These are phyloP conservation scores for Brenthis ino DNA, from an alignment of 2,888 invertebrate species.

Conservation along the genomic window DNA sequence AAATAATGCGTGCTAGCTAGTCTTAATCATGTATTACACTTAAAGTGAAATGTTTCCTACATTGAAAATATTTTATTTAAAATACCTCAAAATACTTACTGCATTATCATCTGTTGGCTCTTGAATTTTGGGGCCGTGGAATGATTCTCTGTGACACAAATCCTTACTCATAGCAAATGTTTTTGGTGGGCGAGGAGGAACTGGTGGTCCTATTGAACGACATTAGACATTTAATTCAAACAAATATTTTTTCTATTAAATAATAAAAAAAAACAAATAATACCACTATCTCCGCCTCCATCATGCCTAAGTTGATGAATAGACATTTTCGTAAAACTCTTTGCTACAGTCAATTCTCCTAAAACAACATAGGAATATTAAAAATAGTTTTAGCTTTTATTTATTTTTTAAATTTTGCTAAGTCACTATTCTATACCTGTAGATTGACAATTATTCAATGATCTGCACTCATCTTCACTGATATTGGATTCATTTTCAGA, in stretches of 20 bases:
- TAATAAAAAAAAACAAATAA: conserved; percentile 21
- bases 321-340: conserved; percentile 63
- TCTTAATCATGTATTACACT: too few species aligned
- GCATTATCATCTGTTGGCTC: conserved; percentile 54
- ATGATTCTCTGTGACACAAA: conserved; percentile 50
- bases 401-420: background rate
- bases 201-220: conserved; percentile 71
- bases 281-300: conserved; percentile 54
- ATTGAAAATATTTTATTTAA: background rate
- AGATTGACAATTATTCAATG: conserved; percentile 66
- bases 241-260: background rate
- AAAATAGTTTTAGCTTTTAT: too few species aligned
- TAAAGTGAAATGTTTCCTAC: too few species aligned
- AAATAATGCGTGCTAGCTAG: too few species aligned
- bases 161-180: conserved; percentile 79
- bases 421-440: conserved; percentile 55
- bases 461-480: conserved; percentile 71
- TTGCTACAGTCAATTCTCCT: conserved; percentile 64
- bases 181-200: conserved; percentile 91
- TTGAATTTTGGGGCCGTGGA: conserved; percentile 56
- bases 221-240: background rate
- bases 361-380: conserved; percentile 42
- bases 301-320: conserved; percentile 50
- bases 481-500: conserved; percentile 71
- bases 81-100: conserved; percentile 46